Percentiles rank a stretch among this genome's conserved stretches.
phyloP scores from a whole-genome alignment of 2,888 invertebrate genomes.

The Nomada ruficornis region DNA sequence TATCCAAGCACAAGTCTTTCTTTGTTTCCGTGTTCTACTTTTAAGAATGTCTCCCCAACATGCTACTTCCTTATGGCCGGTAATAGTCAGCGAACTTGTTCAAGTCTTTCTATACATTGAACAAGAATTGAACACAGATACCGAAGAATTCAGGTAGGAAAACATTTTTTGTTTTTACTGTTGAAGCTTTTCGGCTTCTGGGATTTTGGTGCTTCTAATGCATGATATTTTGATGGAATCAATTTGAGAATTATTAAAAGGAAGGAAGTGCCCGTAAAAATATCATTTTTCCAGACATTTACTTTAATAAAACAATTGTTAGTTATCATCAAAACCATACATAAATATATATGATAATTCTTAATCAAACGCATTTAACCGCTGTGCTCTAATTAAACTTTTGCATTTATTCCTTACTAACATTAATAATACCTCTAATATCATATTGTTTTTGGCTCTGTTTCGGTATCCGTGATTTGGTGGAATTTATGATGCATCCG shows the following conservation, averaged over 20 bases:
- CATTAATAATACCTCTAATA: slow-evolving; percentile 79
- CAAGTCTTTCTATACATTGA: slow-evolving; percentile 95
- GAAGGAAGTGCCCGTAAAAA: background rate
- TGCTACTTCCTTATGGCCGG: slow-evolving; percentile 95
- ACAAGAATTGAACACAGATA: slow-evolving; percentile 91
- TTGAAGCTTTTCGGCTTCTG: slow-evolving; percentile 56
- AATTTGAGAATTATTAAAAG: background rate
- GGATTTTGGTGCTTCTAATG: slow-evolving; percentile 60
- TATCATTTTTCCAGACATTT: background rate
- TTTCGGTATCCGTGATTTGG: slow-evolving; percentile 81
- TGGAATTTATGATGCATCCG: slow-evolving; percentile 82
- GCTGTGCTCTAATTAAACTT: slow-evolving; percentile 44
- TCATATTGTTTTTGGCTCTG: slow-evolving; percentile 81
- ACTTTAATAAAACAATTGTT: background rate
- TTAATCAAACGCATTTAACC: slow-evolving; percentile 33
- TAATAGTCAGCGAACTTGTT: slow-evolving; percentile 95
- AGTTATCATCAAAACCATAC: background rate
- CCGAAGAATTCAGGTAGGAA: slow-evolving; percentile 90
- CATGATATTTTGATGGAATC: slow-evolving; percentile 49
- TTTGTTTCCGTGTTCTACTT: slow-evolving; percentile 94
- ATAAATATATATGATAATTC: slow-evolving; percentile 7
- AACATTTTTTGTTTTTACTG: slow-evolving; percentile 6
- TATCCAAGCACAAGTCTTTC: slow-evolving; percentile 93
- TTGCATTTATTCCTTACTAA: slow-evolving; percentile 75
- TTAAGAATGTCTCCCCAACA: slow-evolving; percentile 93